Conservation (phyloP, 2,888 invertebrate genomes). For the Craniophora ligustri region DNA sequence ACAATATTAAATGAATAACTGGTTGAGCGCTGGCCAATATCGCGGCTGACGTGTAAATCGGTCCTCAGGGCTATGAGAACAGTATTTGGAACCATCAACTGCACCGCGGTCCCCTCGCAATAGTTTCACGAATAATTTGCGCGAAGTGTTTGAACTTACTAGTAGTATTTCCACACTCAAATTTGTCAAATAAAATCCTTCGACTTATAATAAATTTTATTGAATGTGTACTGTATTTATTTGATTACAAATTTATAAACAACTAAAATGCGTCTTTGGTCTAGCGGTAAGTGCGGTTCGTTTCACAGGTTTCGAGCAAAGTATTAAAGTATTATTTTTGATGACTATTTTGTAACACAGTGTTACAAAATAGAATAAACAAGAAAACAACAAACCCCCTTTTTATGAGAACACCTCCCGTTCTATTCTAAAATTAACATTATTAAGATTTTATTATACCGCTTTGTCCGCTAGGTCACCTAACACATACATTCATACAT, state of each 20-base stretch:
- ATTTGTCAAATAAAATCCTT: conserved; percentile 19
- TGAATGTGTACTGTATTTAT: too few species aligned
- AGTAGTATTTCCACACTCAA: conserved; percentile 4
- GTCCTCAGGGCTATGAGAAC: conserved; percentile 4
- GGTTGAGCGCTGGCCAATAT: neutral
- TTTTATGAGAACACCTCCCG: too few species aligned
- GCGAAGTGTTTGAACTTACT: conserved; percentile 40
- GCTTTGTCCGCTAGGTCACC: too few species aligned
- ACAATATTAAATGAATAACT: conserved; percentile 10
- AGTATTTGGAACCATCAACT: conserved; percentile 7
- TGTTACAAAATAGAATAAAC: too few species aligned
- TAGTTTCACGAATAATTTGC: conserved; percentile 73
- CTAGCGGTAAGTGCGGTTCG: neutral
- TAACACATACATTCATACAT: too few species aligned
- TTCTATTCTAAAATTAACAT: too few species aligned
- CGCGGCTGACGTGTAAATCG: conserved; percentile 17
- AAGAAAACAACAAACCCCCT: too few species aligned
- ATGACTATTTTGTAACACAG: too few species aligned
- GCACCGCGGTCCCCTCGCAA: conserved; percentile 51
- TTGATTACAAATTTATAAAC: too few species aligned
- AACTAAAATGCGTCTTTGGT: too few species aligned
- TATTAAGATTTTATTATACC: too few species aligned
- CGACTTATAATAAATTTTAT: conserved; percentile 9
- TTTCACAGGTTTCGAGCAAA: neutral
- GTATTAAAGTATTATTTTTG: too few species aligned